These are phyloP conservation scores for Pogonomyrmex barbatus DNA, from an alignment of 1,140 invertebrate genomes.

Conservation along the genomic window DNA sequence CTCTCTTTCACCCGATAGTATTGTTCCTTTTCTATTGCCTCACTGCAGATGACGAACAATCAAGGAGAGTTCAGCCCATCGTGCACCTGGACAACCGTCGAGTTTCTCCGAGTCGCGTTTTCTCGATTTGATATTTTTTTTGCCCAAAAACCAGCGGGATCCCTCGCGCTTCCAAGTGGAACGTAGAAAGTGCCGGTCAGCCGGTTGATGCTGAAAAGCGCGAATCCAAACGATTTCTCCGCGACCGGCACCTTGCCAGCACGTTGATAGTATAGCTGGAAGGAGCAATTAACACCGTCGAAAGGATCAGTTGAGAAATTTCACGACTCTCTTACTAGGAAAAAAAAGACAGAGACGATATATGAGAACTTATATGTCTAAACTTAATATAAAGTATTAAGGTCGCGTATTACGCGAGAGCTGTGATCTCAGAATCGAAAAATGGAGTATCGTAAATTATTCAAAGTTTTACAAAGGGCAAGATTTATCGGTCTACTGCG, in stretches of 20 bases:
- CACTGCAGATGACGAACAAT: slow-evolving; percentile 23
- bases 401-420: neutral
- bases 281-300: slow-evolving; percentile 35
- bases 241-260: slow-evolving; percentile 30
- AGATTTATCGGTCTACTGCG: neutral
- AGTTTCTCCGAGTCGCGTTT: slow-evolving; percentile 59
- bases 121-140: slow-evolving; percentile 35
- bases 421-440: neutral
- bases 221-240: slow-evolving; percentile 55
- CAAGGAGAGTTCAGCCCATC: slow-evolving; percentile 15
- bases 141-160: slow-evolving; percentile 30
- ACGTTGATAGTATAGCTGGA: slow-evolving; percentile 3
- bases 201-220: slow-evolving; percentile 14
- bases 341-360: neutral
- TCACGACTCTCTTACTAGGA: neutral
- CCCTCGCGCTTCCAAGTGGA: slow-evolving; percentile 55
- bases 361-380: neutral
- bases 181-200: slow-evolving; percentile 66
- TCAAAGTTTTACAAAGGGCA: neutral
- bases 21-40: neutral
- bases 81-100: slow-evolving; percentile 36
- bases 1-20: neutral
- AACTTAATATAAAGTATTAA: slow-evolving; percentile 7
- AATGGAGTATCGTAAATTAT: neutral
- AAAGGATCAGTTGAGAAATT: slow-evolving; percentile 35